These are phyloP conservation scores for Metalampra italica DNA, from an alignment of 2,888 invertebrate species.

Conservation along the genomic window DNA sequence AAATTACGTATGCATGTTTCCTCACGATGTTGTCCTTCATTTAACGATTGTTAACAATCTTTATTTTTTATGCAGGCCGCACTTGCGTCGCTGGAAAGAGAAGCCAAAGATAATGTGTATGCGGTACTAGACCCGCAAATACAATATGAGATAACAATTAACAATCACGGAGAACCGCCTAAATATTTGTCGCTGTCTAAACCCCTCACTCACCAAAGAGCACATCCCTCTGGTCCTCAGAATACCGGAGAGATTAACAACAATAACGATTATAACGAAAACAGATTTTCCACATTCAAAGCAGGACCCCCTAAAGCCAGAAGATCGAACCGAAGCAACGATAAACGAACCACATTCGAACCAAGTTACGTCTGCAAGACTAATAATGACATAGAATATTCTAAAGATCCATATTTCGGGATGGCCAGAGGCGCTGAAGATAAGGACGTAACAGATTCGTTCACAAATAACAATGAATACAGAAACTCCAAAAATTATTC, in stretches of 20 bases:
- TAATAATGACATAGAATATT: constrained; percentile 66
- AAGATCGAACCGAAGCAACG: constrained; percentile 52
- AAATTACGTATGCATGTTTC: no score
- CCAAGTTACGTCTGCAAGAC: constrained; percentile 48
- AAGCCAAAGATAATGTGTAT: constrained; percentile 78
- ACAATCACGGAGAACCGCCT: constrained; percentile 74
- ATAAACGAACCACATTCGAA: constrained; percentile 32
- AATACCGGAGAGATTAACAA: constrained; percentile 56
- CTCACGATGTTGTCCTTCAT: no score
- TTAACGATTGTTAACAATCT: no score
- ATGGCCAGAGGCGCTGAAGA: constrained; percentile 30
- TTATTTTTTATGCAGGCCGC: constrained; percentile 48
- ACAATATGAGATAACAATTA: constrained; percentile 76
- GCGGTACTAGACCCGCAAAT: constrained; percentile 76
- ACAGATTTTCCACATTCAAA: constrained; percentile 56
- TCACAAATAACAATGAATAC: constrained; percentile 38
- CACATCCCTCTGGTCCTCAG: constrained; percentile 61
- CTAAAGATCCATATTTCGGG: constrained; percentile 60
- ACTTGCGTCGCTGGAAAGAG: constrained; percentile 69
- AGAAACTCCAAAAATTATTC: constrained; percentile 42
- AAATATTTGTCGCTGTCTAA: constrained; percentile 73
- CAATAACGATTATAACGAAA: constrained; percentile 38
- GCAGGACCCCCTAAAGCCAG: constrained; percentile 45
- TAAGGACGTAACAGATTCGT: constrained; percentile 19
- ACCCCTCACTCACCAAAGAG: constrained; percentile 73